Evolutionary conservation across 2,888 invertebrate genomes (phyloP).

Genomic region (Neoitamus cyanurus): DNA sequence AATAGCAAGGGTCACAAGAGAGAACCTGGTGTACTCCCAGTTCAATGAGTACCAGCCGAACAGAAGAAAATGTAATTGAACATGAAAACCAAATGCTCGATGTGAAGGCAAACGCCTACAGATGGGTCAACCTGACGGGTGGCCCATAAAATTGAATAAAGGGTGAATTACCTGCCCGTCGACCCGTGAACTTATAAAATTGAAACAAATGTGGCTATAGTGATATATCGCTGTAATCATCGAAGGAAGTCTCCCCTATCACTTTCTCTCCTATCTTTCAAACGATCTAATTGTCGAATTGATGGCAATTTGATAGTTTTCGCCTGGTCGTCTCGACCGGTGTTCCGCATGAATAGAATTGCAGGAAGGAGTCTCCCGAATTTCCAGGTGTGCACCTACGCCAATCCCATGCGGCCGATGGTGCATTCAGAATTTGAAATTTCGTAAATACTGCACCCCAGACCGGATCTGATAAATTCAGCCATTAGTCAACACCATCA

Average conservation of each 20-base stretch:
- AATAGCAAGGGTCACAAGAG: not conserved
- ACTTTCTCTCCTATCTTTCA: not conserved
- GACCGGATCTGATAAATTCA: constrained; percentile 29
- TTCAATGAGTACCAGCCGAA: not conserved
- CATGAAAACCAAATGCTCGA: not conserved
- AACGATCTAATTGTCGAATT: constrained; percentile 23
- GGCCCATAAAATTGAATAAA: not conserved
- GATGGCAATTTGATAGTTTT: constrained; percentile 20
- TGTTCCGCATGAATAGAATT: constrained; percentile 12
- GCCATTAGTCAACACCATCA: constrained; percentile 45
- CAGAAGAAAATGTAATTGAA: not conserved
- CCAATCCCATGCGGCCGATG: not conserved
- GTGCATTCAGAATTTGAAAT: not conserved
- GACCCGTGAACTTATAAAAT: constrained; percentile 7
- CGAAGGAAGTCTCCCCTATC: not conserved
- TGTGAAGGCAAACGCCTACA: not conserved
- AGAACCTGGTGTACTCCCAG: not conserved
- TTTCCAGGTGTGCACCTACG: constrained; percentile 1
- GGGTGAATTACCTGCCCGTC: not conserved
- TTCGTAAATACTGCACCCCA: constrained; percentile 6
- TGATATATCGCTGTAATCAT: not conserved
- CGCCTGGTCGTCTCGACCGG: not conserved
- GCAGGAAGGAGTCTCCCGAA: not conserved
- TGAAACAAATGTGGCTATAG: not conserved
- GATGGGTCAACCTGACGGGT: not conserved